A percentile compares a stretch with the other conserved stretches of the same genome.
Evolutionary conservation across 92 coral and sea anemone species (phyloP).

Genomic region (Siderastrea siderea): DNA sequence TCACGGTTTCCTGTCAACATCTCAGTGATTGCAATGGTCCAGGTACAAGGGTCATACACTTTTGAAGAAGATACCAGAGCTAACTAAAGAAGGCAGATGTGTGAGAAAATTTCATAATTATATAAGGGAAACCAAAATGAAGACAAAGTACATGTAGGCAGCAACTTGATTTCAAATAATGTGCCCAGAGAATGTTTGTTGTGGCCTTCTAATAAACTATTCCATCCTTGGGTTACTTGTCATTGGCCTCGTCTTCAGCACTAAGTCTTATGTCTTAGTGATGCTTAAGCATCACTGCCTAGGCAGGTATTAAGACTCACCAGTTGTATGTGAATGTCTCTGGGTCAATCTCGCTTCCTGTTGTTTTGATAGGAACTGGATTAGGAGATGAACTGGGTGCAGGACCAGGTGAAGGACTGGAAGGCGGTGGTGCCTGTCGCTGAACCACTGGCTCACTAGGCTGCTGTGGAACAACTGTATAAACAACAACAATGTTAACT

Average conservation of each 20-base stretch:
- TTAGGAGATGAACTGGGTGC: conserved; percentile 59
- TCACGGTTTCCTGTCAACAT: too few species aligned
- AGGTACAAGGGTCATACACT: too few species aligned
- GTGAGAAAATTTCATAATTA: too few species aligned
- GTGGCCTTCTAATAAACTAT: too few species aligned
- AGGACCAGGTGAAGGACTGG: conserved; percentile 55
- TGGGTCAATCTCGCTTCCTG: conserved; percentile 90
- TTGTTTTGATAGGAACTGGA: conserved; percentile 63
- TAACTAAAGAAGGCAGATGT: too few species aligned
- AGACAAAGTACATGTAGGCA: too few species aligned
- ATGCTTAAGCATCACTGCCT: not conserved
- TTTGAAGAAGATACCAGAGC: too few species aligned
- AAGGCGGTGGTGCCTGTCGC: conserved; percentile 19
- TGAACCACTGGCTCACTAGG: conserved; percentile 39
- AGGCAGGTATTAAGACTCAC: conserved; percentile 33
- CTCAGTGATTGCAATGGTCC: too few species aligned
- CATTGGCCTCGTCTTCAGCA: not conserved
- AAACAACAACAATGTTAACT: not conserved
- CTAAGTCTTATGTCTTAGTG: not conserved
- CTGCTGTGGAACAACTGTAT: conserved; percentile 44
- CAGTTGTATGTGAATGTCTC: conserved; percentile 88
- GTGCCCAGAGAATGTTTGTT: too few species aligned
- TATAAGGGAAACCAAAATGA: too few species aligned
- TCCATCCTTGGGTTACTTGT: too few species aligned
- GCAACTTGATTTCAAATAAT: too few species aligned